A percentile compares a stretch with the other conserved stretches of the same genome.
Evolutionary conservation across 2,113 vertebrate genomes (phyloP).

Genomic region (Albula glossodonta): DNA sequence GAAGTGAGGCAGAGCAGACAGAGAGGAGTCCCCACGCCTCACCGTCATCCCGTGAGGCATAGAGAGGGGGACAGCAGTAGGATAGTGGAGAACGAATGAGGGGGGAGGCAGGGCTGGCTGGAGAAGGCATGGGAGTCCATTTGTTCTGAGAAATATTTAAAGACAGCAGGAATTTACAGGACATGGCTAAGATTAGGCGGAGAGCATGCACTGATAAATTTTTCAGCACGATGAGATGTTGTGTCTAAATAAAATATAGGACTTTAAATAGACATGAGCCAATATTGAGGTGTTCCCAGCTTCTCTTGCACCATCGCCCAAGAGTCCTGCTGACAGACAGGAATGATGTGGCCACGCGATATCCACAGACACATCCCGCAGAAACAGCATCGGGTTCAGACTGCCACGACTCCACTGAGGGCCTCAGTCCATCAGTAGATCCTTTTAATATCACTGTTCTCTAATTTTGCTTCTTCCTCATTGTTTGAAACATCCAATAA

Average conservation of each 20-base stretch:
- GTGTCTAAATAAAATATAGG: slow-evolving; percentile 84
- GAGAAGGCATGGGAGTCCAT: slow-evolving; percentile 51
- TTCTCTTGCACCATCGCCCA: slow-evolving; percentile 32
- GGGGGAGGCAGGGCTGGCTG: background rate
- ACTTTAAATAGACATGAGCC: slow-evolving; percentile 74
- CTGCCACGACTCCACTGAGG: no score
- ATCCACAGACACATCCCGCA: no score
- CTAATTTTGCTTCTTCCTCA: no score
- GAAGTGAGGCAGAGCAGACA: background rate
- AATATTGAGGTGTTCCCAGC: slow-evolving; percentile 57
- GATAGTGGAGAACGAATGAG: background rate
- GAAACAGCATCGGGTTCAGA: no score
- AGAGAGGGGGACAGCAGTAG: no score
- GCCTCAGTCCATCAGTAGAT: no score
- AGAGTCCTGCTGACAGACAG: no score
- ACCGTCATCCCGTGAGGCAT: slow-evolving; percentile 53
- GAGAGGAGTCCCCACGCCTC: slow-evolving; percentile 36
- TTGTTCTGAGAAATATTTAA: slow-evolving; percentile 90
- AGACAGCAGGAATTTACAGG: slow-evolving; percentile 69
- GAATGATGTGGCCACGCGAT: no score
- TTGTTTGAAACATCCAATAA: no score
- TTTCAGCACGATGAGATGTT: slow-evolving; percentile 82
- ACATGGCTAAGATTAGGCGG: slow-evolving; percentile 73
- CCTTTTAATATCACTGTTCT: no score
- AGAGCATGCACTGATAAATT: slow-evolving; percentile 74